Percentiles rank a stretch among this genome's conserved stretches.
Conservation (phyloP, 2,113 vertebrate genomes). For the Eublepharis macularius region DNA sequence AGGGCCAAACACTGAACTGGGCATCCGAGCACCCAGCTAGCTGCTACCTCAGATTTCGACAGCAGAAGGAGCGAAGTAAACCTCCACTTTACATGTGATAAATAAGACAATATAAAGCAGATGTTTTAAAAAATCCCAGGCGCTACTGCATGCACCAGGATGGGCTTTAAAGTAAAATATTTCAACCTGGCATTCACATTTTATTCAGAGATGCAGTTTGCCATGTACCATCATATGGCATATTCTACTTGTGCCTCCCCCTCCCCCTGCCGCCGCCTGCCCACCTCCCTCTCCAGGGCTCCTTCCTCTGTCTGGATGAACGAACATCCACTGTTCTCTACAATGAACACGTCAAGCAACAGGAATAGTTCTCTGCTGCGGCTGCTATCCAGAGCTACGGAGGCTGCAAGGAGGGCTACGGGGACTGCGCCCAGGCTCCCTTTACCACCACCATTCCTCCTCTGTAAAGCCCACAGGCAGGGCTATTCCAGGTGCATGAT, state of each 20-base stretch:
- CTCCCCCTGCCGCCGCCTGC: neutral
- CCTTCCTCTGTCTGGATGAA: neutral
- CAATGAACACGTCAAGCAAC: neutral
- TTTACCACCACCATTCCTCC: too few relatives aligned
- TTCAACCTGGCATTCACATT: neutral
- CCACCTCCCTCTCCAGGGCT: neutral
- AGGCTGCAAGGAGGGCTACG: neutral
- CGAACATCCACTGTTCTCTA: too few relatives aligned
- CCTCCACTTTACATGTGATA: neutral
- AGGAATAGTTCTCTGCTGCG: neutral
- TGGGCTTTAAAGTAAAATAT: neutral
- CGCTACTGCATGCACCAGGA: neutral
- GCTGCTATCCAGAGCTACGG: too few relatives aligned
- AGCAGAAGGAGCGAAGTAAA: neutral
- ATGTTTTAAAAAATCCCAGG: neutral
- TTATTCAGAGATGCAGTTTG: neutral
- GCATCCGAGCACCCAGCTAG: neutral
- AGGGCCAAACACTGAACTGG: neutral
- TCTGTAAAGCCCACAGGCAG: rapidly evolving
- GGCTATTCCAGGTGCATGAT: too few relatives aligned
- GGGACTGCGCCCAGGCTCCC: too few relatives aligned
- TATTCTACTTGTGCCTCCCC: neutral
- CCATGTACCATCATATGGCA: neutral
- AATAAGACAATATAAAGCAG: neutral
- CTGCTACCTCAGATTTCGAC: neutral